These are phyloP conservation scores for Vesta saturnalis DNA, from an alignment of 2,888 invertebrate species.

Conservation along the genomic window DNA sequence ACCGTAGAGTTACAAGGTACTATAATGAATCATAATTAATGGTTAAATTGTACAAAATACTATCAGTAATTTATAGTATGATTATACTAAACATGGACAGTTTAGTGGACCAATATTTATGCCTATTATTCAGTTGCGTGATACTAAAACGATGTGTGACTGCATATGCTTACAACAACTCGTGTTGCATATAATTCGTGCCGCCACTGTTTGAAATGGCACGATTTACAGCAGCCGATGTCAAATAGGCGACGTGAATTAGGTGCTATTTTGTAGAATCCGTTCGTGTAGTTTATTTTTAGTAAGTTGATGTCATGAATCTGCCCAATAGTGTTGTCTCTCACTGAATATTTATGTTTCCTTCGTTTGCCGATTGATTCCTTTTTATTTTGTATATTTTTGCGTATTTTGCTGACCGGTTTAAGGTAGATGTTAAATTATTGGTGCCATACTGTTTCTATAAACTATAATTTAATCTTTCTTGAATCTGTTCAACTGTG, in stretches of 20 bases:
- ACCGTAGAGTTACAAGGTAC: too few species aligned
- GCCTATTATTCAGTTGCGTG: conserved; percentile 22
- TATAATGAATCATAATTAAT: conserved; percentile 12
- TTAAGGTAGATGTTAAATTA: background rate
- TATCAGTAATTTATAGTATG: conserved; percentile 11
- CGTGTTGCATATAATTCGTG: conserved; percentile 38
- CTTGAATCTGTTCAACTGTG: too few species aligned
- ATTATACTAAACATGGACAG: conserved; percentile 14
- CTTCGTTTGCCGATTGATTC: conserved; percentile 48
- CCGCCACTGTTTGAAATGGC: conserved; percentile 43
- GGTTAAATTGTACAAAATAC: background rate
- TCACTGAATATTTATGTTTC: conserved; percentile 48
- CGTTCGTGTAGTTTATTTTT: conserved; percentile 48
- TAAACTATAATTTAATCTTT: too few species aligned
- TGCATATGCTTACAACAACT: conserved; percentile 38
- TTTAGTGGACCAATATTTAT: conserved; percentile 12
- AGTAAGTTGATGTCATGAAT: conserved; percentile 46
- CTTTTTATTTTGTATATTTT: conserved; percentile 41
- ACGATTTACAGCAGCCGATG: conserved; percentile 47
- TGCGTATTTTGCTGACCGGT: background rate
- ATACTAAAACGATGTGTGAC: conserved; percentile 29
- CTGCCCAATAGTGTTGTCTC: conserved; percentile 48
- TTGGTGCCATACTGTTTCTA: too few species aligned
- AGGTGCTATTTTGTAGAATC: conserved; percentile 48
- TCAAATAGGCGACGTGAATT: conserved; percentile 48